phyloP scores from a whole-genome alignment of 2,113 vertebrate species.

The Myiopsitta monachus region DNA sequence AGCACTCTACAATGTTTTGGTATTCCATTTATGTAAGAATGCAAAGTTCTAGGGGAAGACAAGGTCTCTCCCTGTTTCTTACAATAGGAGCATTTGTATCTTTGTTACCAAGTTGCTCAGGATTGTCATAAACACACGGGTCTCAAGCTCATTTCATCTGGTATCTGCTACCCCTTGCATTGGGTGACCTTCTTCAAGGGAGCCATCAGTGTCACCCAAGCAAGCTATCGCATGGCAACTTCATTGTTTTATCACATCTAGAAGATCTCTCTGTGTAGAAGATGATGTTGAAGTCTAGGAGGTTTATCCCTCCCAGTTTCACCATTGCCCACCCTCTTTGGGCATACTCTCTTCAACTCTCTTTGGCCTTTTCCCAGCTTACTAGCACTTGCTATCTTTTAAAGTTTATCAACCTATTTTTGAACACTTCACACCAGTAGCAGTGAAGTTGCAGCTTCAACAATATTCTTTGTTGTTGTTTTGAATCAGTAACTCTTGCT shows the following conservation, averaged over 20 bases:
- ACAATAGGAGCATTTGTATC: neutral
- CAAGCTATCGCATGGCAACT: neutral
- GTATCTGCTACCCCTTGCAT: neutral
- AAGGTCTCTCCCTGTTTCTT: neutral
- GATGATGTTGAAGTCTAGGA: neutral
- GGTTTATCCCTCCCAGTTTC: neutral
- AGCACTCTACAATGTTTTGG: neutral
- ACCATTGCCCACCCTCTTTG: neutral
- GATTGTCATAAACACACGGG: neutral
- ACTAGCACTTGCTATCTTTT: neutral
- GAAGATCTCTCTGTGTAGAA: neutral
- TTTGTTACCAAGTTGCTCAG: neutral
- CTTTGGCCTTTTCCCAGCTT: neutral
- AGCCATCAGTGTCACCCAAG: neutral
- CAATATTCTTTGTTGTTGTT: neutral
- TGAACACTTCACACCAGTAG: neutral
- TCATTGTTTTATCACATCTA: neutral
- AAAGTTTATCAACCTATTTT: neutral
- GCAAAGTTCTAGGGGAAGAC: neutral
- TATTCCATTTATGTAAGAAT: neutral
- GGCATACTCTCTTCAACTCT: neutral
- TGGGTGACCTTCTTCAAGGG: neutral
- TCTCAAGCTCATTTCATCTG: neutral
- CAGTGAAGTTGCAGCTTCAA: neutral
- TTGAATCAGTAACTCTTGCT: neutral